These are phyloP conservation scores for Pseudomyrmex cubaensis DNA, from an alignment of 1,140 invertebrate species.

Conservation along the genomic window DNA sequence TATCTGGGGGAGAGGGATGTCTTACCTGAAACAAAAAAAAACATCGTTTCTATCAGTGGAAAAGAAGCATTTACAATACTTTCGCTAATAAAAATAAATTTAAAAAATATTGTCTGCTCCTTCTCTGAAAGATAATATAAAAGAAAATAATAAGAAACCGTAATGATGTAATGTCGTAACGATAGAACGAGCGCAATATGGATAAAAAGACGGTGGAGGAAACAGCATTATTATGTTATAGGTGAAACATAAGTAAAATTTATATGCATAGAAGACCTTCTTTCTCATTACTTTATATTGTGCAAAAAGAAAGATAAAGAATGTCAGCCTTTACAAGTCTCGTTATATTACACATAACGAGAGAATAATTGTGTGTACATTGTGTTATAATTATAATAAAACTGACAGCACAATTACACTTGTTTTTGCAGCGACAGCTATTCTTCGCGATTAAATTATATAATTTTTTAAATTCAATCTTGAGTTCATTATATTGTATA, in stretches of 20 bases:
- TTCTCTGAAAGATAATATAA: too few relatives aligned
- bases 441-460: not conserved
- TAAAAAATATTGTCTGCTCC: not conserved
- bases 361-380: not conserved
- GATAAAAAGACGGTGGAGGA: not conserved
- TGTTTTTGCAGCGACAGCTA: not conserved
- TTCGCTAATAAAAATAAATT: not conserved
- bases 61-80: not conserved
- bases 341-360: not conserved
- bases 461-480: not conserved
- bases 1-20: not conserved
- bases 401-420: not conserved
- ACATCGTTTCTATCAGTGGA: not conserved
- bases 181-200: not conserved
- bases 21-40: constrained; percentile 57
- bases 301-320: not conserved
- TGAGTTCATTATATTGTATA: not conserved
- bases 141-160: too few relatives aligned
- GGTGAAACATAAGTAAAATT: not conserved
- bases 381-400: not conserved
- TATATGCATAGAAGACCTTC: not conserved
- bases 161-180: too few relatives aligned
- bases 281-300: not conserved
- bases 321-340: not conserved
- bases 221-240: not conserved